Evolutionary conservation across 2,888 invertebrate species (phyloP).

Genomic region (Pecten maximus): DNA sequence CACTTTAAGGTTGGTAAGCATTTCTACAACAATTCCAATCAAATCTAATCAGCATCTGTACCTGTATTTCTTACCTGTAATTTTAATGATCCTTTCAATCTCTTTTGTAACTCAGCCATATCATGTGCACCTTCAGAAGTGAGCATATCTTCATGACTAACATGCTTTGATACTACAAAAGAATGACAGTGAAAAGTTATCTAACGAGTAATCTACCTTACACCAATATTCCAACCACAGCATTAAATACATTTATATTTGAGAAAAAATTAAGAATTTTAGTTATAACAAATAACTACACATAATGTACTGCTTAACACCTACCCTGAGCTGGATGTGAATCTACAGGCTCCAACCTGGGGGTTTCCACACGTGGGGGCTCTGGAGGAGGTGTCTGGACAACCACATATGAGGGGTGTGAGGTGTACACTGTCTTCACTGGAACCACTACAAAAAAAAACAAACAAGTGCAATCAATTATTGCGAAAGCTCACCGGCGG

Average conservation of each 20-base stretch:
- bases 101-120: conserved; percentile 70
- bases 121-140: conserved; percentile 62
- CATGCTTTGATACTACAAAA: neutral
- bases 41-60: too few species aligned
- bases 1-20: too few species aligned
- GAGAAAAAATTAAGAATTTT: too few species aligned
- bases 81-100: conserved; percentile 72
- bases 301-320: too few species aligned
- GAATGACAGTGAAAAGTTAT: too few species aligned
- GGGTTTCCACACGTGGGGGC: conserved; percentile 46
- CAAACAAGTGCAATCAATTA: neutral
- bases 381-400: conserved; percentile 51
- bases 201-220: too few species aligned
- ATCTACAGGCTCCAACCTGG: conserved; percentile 23
- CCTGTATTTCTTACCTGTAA: conserved; percentile 72
- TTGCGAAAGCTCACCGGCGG: too few species aligned
- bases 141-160: neutral
- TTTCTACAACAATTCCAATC: too few species aligned
- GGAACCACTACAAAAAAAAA: conserved; percentile 59
- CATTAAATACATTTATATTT: too few species aligned
- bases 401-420: conserved; percentile 53
- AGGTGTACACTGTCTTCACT: conserved; percentile 61
- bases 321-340: neutral
- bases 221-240: too few species aligned
- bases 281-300: too few species aligned